Conservation (phyloP, 2,888 invertebrate genomes). For the Drymonia ruficornis region DNA sequence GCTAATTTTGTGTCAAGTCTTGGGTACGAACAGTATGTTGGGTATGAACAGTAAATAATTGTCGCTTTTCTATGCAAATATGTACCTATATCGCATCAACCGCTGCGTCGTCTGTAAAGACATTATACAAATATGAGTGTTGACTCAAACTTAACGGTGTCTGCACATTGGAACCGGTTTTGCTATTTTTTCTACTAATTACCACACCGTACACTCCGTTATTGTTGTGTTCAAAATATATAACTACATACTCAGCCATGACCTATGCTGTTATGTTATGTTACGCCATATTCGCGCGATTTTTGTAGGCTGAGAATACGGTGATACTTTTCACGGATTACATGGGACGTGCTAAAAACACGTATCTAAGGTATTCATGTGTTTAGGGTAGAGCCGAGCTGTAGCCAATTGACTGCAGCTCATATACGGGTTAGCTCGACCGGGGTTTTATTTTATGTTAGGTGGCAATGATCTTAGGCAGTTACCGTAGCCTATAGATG, state of each 20-base stretch:
- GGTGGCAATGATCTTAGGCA: too few species aligned
- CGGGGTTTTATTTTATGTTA: too few species aligned
- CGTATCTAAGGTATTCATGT: too few species aligned
- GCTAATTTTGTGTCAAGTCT: too few species aligned
- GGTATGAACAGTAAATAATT: too few species aligned
- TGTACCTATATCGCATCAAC: background rate
- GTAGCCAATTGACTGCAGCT: too few species aligned
- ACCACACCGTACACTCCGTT: slow-evolving; percentile 33
- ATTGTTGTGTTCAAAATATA: slow-evolving; percentile 18
- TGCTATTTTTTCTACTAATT: slow-evolving; percentile 40
- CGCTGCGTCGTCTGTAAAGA: slow-evolving; percentile 11
- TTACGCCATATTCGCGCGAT: slow-evolving; percentile 19
- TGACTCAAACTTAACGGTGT: slow-evolving; percentile 45
- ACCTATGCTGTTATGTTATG: slow-evolving; percentile 3
- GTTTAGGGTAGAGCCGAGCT: too few species aligned
- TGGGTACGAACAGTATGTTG: too few species aligned
- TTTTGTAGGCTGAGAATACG: slow-evolving; percentile 23
- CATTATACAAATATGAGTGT: slow-evolving; percentile 33
- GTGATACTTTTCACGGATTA: slow-evolving; percentile 21
- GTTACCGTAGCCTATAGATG: too few species aligned
- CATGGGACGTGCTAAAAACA: background rate
- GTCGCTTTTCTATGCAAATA: too few species aligned
- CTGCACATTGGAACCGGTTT: slow-evolving; percentile 42
- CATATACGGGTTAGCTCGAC: too few species aligned
- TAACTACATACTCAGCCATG: slow-evolving; percentile 2